Base-by-base conservation (phyloP, 2,113 vertebrate species). In the Istiophorus platypterus region DNA sequence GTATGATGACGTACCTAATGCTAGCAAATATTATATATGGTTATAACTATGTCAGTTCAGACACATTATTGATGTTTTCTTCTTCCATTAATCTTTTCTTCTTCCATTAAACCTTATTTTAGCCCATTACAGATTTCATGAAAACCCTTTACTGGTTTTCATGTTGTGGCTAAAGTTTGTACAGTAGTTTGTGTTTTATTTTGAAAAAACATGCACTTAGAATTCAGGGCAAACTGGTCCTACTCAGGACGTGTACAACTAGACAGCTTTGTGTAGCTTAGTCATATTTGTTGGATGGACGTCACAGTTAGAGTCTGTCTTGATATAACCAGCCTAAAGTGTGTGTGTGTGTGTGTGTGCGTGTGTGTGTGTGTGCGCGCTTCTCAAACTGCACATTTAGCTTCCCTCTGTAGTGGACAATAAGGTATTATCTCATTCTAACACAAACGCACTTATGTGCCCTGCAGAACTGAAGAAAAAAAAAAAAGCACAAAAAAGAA, bases 361-460 rank as follows among this genome's bases (percentile, higher is more conserved):
- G 69, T 81, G 20, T 61, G 17, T 67, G 59, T 69, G 49, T 73
- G 0, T 49, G 22, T 34, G 57, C 11, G 9, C 34, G 45, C 18
- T 27, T 29, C 22, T 18, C 8, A 1, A 17, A 49, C 47, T 45
- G 34, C 61, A 70, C 42, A 65, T 31, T 12, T 42, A 39, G 17
- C 65, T 85, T 47, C 41, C 47, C 37, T 49, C 54, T 64, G 22
- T 49, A 10, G 18, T 51, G 42, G 26, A 72, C 78, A 75, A 77
- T 37, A 5, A 34, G 58, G 0, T 10, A 14, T 69, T 77, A 88
- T 89, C 74, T 85, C 72, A 39, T 42, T 66, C 72, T 29, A 64
- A 52, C 85, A 85, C 82, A 91, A 78, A 67, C 72, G 76, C 81
- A 51, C 14, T 52, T 56, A 34, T 41, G 72, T 15, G 37, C 56